Base-by-base conservation (phyloP, 2,113 vertebrate species). In the Malurus elegans region DNA sequence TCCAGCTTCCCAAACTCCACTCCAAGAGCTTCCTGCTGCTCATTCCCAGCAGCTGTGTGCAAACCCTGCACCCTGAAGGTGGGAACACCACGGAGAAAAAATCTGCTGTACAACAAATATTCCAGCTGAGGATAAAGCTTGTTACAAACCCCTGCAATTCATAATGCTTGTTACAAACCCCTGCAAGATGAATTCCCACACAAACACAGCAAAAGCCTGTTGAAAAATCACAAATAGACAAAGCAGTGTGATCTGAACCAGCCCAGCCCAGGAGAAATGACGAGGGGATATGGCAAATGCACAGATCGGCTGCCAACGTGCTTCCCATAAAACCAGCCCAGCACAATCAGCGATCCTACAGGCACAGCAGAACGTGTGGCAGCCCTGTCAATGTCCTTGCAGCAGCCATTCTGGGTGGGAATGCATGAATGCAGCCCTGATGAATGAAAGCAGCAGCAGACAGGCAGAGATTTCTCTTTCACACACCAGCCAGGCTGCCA, bases 301-400 rank as follows among this genome's bases (percentile, higher is more conserved):
- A 57, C 57, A 69, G 44, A 2, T 1, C 53, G 50, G 45, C 16
- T 78, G 23, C 20, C 48, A 12, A 13, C 1, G 26, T 19, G 40
- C 47, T 76, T 75, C 50, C 70, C 44, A 19, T 0, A 21, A 40
- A 90, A 14, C 14, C 44, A 45, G 5, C 18, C 67, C 79, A 31
- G 29, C 34, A 26, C 10, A 48, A 40, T 6, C 34, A 50, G 0
- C 5, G 66, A 4, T 26, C 16, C 11, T 5, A 2, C 1, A 6
- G 44, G 24, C 51, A 26, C 3, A 74, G 66, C 14, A 76, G 75
- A 57, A 40, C 0, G 8, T 23, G 21, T 18, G 65, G 76, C 21
- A 44, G 28, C 75, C 36, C 4, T 8, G 16, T 12, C 64, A 56
- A 40, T 9, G 32, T 16, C 61, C 65, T 62, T 6, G 36, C 9